Base-by-base conservation (phyloP, 2,888 invertebrate genomes). In the Cryptocephalus primarius region DNA sequence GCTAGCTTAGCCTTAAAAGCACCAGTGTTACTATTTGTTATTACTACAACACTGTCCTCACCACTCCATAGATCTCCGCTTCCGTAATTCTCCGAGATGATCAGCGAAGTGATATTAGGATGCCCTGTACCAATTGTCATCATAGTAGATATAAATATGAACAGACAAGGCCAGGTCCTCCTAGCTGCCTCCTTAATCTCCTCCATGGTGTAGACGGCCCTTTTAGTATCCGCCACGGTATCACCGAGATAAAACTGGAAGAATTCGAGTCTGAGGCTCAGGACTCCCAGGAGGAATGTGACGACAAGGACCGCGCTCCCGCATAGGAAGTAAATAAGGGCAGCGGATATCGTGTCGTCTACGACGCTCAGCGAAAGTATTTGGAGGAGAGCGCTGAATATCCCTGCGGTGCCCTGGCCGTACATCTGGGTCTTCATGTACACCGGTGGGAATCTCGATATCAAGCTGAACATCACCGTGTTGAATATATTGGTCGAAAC, bases 301-400 rank as follows among this genome's bases (percentile, higher is more conserved):
- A 41, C 13, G n/a, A 33, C 10, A 4, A 36, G n/a, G n/a, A 36
- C 12, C 4, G 38, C 46, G 38, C 45, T 48, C 2, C 56, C 58
- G 36, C 47, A 45, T 1, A 33, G 14, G 32, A 58, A 56, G 40
- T 56, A 58, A 1, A 56, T 44, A 9, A 53, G 38, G 10, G 58
- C 58, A 8, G 51, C 43, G n/a, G 49, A 46, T 8, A 39, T 50
- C 1, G 53, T 44, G 13, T 48, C 51, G 3, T 48, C 47, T 12
- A 53, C 52, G 14, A 55, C 38, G 1, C 50, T 22, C 33, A 58
- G 47, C 1, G 53, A 53, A 8, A 53, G 33, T 13, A 58, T 46
- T 36, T 56, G 49, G 32, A 54, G 39, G 4, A 43, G 14, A 31
- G 48, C 46, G 12, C 44, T 49, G 12, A 52, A 47, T 2, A 55